Conservation (phyloP, 2,888 invertebrate species). For the Erebia palarica region DNA sequence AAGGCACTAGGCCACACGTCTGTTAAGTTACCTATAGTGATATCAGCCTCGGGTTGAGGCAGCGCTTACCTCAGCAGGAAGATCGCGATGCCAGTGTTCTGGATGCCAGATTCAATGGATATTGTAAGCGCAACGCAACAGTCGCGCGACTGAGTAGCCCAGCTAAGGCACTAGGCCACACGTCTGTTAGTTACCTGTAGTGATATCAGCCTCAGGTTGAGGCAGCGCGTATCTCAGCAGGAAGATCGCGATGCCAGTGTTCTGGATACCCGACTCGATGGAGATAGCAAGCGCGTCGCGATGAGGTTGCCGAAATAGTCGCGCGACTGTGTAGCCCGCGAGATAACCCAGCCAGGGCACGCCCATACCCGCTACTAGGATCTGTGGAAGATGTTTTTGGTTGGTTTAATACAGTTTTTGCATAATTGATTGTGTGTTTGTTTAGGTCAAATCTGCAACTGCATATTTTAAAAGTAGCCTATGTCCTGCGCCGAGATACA, state of each 20-base stretch:
- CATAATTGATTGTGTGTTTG: too few species aligned
- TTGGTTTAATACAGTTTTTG: neutral
- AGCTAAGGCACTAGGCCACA: too few species aligned
- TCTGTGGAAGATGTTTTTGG: conserved; percentile 75
- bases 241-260: conserved; percentile 96
- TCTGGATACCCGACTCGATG: conserved; percentile 96
- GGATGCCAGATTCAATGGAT: conserved; percentile 95
- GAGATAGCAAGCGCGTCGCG: conserved; percentile 92
- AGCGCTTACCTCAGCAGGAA: conserved; percentile 92
- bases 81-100: conserved; percentile 96
- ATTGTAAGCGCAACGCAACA: too few species aligned
- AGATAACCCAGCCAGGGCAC: conserved; percentile 92
- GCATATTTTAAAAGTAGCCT: too few species aligned
- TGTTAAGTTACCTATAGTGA: conserved; percentile 87
- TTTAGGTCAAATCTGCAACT: too few species aligned
- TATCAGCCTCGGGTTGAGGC: conserved; percentile 92
- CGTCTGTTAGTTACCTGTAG: conserved; percentile 84
- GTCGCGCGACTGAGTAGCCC: too few species aligned
- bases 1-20: too few species aligned
- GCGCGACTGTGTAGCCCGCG: conserved; percentile 85
- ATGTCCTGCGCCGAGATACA: too few species aligned
- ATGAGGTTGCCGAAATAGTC: conserved; percentile 82
- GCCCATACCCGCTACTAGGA: conserved; percentile 89
- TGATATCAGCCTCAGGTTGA: conserved; percentile 94
- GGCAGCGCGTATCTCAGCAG: conserved; percentile 90